Evolutionary conservation across 2,888 invertebrate species (phyloP).

Genomic region (Clanis bilineata): DNA sequence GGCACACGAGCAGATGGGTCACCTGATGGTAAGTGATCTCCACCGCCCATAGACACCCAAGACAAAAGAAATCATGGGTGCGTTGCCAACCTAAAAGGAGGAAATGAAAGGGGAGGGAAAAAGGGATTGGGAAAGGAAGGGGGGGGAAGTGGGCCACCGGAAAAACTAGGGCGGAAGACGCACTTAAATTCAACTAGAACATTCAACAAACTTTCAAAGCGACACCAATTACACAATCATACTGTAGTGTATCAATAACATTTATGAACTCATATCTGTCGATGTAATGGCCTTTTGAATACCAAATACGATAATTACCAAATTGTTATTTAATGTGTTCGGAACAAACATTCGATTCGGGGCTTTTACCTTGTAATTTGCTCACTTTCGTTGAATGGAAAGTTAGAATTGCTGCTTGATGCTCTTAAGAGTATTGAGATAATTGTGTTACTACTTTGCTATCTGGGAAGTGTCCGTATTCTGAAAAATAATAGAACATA

Average conservation of each 20-base stretch:
- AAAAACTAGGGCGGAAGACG: too few species aligned
- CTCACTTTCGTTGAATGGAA: neutral
- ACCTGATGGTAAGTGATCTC: too few species aligned
- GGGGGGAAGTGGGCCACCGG: too few species aligned
- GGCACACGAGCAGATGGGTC: too few species aligned
- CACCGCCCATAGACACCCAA: too few species aligned
- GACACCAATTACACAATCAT: neutral
- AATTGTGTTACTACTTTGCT: neutral
- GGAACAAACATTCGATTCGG: neutral
- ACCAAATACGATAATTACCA: neutral
- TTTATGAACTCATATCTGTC: neutral
- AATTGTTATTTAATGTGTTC: slow-evolving; percentile 1
- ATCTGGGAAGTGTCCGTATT: neutral
- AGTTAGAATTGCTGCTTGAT: neutral
- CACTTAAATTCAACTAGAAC: too few species aligned
- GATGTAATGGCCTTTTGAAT: neutral
- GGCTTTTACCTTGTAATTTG: neutral
- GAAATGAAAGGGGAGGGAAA: too few species aligned
- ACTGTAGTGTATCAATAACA: neutral
- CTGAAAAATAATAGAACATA: neutral
- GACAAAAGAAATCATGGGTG: too few species aligned
- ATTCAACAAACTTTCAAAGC: neutral
- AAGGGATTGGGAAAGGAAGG: too few species aligned
- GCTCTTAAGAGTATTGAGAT: neutral
- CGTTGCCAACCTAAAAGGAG: too few species aligned